These are phyloP conservation scores for Coilia nasus DNA, from an alignment of 2,797 vertebrate genomes.

Conservation along the genomic window DNA sequence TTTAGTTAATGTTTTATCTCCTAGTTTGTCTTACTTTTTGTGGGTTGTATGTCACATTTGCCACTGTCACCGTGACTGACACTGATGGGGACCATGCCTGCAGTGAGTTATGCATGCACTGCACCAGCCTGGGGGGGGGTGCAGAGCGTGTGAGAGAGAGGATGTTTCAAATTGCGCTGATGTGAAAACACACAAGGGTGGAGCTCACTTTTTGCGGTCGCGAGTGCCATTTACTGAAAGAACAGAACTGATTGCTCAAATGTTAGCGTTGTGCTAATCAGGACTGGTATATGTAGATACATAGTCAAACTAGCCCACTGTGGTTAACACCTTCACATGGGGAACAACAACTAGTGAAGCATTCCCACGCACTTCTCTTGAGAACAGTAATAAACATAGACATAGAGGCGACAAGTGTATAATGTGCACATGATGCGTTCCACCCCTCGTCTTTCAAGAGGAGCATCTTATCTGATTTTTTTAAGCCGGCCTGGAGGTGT, in stretches of 20 bases:
- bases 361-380: constrained; percentile 55
- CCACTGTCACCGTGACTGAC: background rate
- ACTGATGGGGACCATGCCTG: background rate
- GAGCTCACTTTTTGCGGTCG: constrained; percentile 47
- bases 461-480: background rate
- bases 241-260: constrained; percentile 69
- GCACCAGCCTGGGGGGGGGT: background rate
- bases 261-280: constrained; percentile 57
- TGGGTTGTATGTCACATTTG: background rate
- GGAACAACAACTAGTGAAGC: constrained; percentile 50
- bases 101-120: background rate
- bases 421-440: no score
- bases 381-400: background rate
- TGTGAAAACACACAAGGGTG: constrained; percentile 45
- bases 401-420: background rate
- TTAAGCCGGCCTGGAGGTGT: background rate
- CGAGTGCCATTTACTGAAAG: constrained; percentile 65
- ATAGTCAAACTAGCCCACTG: constrained; percentile 52
- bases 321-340: constrained; percentile 70
- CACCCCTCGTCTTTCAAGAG: background rate
- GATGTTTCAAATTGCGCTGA: constrained; percentile 21
- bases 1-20: no score
- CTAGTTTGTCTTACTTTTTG: no score
- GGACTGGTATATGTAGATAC: constrained; percentile 55
- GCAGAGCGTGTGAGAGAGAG: background rate